These are phyloP conservation scores for Drosophila pallidifrons DNA, from an alignment of 1,140 invertebrate species.

Conservation along the genomic window DNA sequence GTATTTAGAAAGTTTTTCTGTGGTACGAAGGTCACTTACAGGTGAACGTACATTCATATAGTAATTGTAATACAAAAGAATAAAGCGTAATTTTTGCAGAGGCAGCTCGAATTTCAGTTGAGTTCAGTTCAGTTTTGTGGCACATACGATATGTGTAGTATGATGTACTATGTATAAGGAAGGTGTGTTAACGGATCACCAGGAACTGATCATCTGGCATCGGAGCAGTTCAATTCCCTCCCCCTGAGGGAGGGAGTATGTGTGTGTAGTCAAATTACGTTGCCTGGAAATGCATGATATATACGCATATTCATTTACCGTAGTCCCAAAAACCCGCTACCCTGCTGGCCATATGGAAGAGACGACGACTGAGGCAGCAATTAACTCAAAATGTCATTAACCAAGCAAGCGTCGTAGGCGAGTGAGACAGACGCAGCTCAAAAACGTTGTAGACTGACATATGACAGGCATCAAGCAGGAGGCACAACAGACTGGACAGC, in stretches of 20 bases:
- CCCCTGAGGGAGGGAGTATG: slow-evolving; percentile 13
- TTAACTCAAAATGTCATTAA: slow-evolving; percentile 82
- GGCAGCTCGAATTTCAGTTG: slow-evolving; percentile 35
- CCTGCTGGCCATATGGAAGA: slow-evolving; percentile 65
- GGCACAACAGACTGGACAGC: slow-evolving; percentile 32
- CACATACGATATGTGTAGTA: not conserved
- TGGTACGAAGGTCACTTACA: slow-evolving; percentile 7
- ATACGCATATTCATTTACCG: slow-evolving; percentile 71
- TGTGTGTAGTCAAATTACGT: slow-evolving; percentile 81
- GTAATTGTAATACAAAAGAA: not conserved
- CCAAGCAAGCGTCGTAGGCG: slow-evolving; percentile 74
- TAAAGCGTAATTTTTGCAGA: not conserved
- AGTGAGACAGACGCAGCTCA: slow-evolving; percentile 40
- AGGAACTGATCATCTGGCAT: slow-evolving; percentile 41
- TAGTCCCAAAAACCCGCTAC: slow-evolving; percentile 28
- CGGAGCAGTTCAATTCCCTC: slow-evolving; percentile 8
- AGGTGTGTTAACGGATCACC: slow-evolving; percentile 47
- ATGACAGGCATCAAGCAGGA: slow-evolving; percentile 77
- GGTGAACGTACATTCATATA: not conserved
- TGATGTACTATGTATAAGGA: not conserved
- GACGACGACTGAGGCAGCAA: slow-evolving; percentile 52
- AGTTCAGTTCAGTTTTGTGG: too few relatives aligned
- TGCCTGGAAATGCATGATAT: slow-evolving; percentile 68
- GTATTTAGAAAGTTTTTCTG: not conserved
- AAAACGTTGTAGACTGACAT: slow-evolving; percentile 65